Conservation (phyloP, 2,113 vertebrate species). For the Fukomys damarensis region DNA sequence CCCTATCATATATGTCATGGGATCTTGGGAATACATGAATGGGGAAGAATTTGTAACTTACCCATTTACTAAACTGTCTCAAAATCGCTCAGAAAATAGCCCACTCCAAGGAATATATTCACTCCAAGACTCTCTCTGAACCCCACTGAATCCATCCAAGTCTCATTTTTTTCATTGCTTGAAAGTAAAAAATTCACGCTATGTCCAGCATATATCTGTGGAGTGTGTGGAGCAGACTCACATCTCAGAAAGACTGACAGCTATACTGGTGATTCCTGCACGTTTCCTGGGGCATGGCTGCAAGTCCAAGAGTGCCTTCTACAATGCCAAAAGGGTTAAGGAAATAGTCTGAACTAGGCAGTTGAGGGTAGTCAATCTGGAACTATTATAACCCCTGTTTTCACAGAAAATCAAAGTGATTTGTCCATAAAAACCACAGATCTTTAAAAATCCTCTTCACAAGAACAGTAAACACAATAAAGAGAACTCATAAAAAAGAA, state of each 20-base stretch:
- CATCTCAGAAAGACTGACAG: not conserved
- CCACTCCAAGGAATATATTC: not conserved
- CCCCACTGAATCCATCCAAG: not conserved
- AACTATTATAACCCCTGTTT: not conserved
- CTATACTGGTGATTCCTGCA: not conserved
- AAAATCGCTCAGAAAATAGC: not conserved
- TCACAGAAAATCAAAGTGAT: not conserved
- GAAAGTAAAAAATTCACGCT: not conserved
- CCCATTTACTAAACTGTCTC: not conserved
- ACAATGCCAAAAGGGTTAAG: not conserved
- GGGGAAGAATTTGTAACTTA: not conserved
- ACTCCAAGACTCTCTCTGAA: not conserved
- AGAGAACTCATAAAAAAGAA: not conserved
- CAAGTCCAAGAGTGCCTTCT: not conserved
- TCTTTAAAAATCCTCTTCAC: not conserved
- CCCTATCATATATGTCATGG: not conserved
- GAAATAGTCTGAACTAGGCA: not conserved
- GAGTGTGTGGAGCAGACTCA: not conserved
- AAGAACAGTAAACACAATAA: not conserved
- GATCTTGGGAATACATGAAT: not conserved
- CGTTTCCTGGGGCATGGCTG: not conserved
- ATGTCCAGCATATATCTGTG: not conserved
- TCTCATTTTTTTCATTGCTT: not conserved
- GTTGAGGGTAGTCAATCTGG: not conserved
- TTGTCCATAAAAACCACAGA: slow-evolving; percentile 18